These are phyloP conservation scores for Pristionchus arcanus DNA, from an alignment of 2,888 invertebrate genomes.

Conservation along the genomic window DNA sequence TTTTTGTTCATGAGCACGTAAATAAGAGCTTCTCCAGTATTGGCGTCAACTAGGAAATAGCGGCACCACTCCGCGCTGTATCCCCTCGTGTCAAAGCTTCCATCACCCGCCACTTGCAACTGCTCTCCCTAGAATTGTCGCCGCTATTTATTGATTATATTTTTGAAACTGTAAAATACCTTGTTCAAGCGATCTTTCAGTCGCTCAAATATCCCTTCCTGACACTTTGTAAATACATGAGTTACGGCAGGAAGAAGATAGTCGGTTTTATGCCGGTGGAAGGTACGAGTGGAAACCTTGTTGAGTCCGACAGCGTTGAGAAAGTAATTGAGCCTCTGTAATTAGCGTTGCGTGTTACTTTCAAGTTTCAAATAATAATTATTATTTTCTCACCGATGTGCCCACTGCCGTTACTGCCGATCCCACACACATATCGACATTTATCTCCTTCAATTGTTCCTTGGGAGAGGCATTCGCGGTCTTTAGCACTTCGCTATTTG, in stretches of 20 bases:
- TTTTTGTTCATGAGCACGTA: conserved; percentile 39
- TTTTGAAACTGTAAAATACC: not conserved
- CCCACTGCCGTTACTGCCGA: not conserved
- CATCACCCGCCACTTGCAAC: conserved; percentile 2
- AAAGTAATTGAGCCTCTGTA: not conserved
- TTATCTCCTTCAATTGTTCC: not conserved
- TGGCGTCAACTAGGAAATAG: conserved; percentile 11
- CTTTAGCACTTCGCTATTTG: no score
- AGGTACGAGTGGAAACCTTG: not conserved
- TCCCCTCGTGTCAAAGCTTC: not conserved
- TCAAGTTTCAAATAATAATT: not conserved
- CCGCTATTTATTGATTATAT: no score
- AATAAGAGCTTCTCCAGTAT: not conserved
- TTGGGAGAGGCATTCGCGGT: no score
- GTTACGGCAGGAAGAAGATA: not conserved
- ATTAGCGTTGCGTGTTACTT: no score
- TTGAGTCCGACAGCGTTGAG: not conserved
- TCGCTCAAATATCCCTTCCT: not conserved
- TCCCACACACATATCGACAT: not conserved
- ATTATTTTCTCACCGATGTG: no score
- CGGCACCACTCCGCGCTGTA: no score
- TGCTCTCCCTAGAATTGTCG: conserved; percentile 13
- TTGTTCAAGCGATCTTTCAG: not conserved
- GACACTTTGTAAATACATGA: not conserved
- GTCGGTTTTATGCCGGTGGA: not conserved